Base-by-base conservation (phyloP, 1,140 invertebrate genomes). In the Heliothis subflexa region DNA sequence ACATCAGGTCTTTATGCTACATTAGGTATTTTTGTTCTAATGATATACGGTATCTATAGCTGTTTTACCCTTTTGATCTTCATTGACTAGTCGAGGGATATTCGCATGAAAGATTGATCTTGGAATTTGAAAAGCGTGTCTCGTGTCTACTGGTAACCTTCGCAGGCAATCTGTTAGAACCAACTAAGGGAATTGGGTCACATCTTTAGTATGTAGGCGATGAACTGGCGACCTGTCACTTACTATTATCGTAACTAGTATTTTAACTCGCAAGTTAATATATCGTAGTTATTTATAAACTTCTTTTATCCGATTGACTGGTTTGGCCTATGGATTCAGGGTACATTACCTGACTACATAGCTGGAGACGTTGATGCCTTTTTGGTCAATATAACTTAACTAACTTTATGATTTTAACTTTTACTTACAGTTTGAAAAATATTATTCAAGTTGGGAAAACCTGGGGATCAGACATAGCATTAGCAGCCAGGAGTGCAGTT, bases 121-220 rank as follows among this genome's bases (percentile, higher is more conserved):
- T 28, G 49, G 64, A 52, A 50, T 57, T 33, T 57, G 40, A 57
- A 57, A 40, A 18, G 25, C 70, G 45, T 52, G 64, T 59, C 18
- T 28, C 25, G 12, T 66, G 40, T 72, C 70, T 11, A 18, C 33
- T 28, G 1, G 9, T 55, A 57, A 57, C 70, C 70, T 72, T 55
- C 50, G 25, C 21, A 11, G 10, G 3, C 28, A 72, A 72, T 72
- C 70, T 55, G 64, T 68, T 50, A 49, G 70, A 72, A 33, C 33
- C 70, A 72, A 57, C 52, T 72, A 72, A 72, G 70, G 52, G 70
- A 72, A 72, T 55, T 55, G 70, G 70, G 70, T 55, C 52, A 72
- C 28, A 40, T 45, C 18, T 68, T 64, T 64, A 64, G 33, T 21
- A 52, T 50, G 64, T 68, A 68, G 64, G 64, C 64, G 64, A 68